These are phyloP conservation scores for Brenthis hecate DNA, from an alignment of 2,888 invertebrate species.

Conservation along the genomic window DNA sequence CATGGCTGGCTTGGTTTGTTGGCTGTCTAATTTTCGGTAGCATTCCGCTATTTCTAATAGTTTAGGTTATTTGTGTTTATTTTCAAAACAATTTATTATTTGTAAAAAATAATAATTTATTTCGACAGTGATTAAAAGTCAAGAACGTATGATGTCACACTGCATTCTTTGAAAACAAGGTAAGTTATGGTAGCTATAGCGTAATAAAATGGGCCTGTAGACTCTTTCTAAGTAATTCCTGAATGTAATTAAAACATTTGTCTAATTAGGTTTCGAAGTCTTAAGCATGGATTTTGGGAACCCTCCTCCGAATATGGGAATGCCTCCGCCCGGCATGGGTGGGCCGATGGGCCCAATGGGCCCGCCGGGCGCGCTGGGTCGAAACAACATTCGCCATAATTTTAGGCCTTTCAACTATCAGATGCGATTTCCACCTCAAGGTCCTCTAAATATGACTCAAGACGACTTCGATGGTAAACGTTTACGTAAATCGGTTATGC, in stretches of 20 bases:
- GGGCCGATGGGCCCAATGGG: conserved; percentile 59
- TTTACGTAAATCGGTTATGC: conserved; percentile 96
- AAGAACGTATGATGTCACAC: conserved; percentile 68
- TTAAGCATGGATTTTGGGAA: conserved; percentile 77
- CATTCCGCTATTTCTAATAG: conserved; percentile 51
- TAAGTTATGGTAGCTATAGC: conserved; percentile 49
- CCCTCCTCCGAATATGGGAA: conserved; percentile 72
- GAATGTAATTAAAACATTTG: conserved; percentile 62
- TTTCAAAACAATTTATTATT: conserved; percentile 29
- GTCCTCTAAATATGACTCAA: conserved; percentile 87
- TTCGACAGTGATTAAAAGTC: conserved; percentile 47
- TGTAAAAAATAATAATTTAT: conserved; percentile 17
- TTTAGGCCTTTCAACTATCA: conserved; percentile 78
- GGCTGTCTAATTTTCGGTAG: conserved; percentile 66
- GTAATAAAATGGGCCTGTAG: conserved; percentile 19
- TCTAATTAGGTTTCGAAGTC: conserved; percentile 76
- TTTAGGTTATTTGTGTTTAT: conserved; percentile 50
- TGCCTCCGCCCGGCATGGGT: conserved; percentile 69
- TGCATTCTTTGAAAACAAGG: conserved; percentile 61
- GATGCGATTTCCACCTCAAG: conserved; percentile 78
- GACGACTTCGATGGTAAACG: conserved; percentile 98
- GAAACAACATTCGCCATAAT: conserved; percentile 76
- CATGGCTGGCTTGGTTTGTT: conserved; percentile 54
- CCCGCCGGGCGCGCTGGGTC: conserved; percentile 63
- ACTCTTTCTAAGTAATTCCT: conserved; percentile 11